Base-by-base conservation (phyloP, 92 coral and sea anemone species). In the Paragorgia papillata region DNA sequence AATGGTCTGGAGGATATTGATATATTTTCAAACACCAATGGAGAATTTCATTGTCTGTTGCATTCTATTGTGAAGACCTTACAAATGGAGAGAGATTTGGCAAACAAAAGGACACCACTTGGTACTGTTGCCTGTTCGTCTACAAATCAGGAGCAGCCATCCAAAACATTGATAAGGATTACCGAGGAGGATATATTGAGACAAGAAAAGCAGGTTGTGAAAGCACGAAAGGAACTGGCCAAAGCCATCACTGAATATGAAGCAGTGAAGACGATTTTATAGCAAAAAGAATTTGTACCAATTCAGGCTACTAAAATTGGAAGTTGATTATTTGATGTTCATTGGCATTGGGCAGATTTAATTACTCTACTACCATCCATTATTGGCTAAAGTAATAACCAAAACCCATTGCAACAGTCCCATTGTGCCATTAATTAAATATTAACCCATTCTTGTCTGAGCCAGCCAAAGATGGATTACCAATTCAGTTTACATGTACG, bases 221-320 rank as follows among this genome's bases (percentile, higher is more conserved):
- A 86, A 69, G 78, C 86, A 35, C 83, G 99, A 51, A 68, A 92
- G 75, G 87, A 90, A 54, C 92, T 95, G 49, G 92, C 92, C 7
- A 96, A 95, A 75, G 97, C 99, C 29, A 79, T 95, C 53, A 69
- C 65, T 65, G 99, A 95, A 50, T 91, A 89, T 80, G 96, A 95
- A 29, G 89, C 85, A 31, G 63, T 89, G 9, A 94, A 89, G 78
- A 32, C 39, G 27, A 53, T 41, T 29, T 71, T 31, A 25, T 21
- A 25, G 12, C 9, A 46, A 50, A 56, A 56, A 13, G 62, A 56
- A 3, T 56, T 17, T 56, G 33, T 22, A 56, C 1, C 33, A 56
- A 3, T 13, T 28, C 10, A 17, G 14, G 22, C 28, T 1, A 31
- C 17, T 17, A n/a, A 17, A 22, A 6, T 51, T 17, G 58, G 6